Conservation (phyloP, 2,797 vertebrate genomes). For the Geotrypetes seraphini region DNA sequence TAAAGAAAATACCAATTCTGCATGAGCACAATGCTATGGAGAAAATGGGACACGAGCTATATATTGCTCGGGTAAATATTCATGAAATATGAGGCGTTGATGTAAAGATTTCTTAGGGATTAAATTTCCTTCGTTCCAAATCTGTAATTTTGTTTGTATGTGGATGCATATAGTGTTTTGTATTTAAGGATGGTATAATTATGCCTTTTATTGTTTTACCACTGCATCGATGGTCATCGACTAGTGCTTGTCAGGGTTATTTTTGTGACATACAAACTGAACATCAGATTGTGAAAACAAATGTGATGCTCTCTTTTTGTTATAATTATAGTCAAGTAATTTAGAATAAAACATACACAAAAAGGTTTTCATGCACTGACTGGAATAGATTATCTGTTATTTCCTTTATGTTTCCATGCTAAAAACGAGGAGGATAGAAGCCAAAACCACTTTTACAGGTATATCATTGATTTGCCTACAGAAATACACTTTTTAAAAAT, state of each 20-base stretch:
- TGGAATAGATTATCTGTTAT: slow-evolving; percentile 47
- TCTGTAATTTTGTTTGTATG: slow-evolving; percentile 47
- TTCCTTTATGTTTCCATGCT: too few species aligned
- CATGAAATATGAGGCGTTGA: slow-evolving; percentile 41
- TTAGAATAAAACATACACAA: slow-evolving; percentile 37
- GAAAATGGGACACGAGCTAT: slow-evolving; percentile 41
- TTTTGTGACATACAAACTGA: slow-evolving; percentile 51
- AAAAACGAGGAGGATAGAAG: too few species aligned
- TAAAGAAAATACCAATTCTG: slow-evolving; percentile 57
- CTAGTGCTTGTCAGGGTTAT: slow-evolving; percentile 47
- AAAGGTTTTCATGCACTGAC: slow-evolving; percentile 54
- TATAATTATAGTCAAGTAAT: slow-evolving; percentile 41
- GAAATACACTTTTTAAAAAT: too few species aligned
- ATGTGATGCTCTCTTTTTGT: slow-evolving; percentile 42
- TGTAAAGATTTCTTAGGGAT: slow-evolving; percentile 28
- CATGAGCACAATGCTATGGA: slow-evolving; percentile 57
- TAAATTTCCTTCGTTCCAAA: slow-evolving; percentile 43
- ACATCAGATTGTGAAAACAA: slow-evolving; percentile 47
- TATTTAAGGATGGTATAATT: slow-evolving; percentile 56
- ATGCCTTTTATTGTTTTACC: slow-evolving; percentile 51
- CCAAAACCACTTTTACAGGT: too few species aligned
- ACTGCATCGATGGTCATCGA: slow-evolving; percentile 43
- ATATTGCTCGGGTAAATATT: slow-evolving; percentile 46
- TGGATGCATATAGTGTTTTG: slow-evolving; percentile 49
- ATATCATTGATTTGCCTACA: too few species aligned